Evolutionary conservation across 2,797 vertebrate genomes (phyloP).

Genomic region (Phoxinus dragarum): DNA sequence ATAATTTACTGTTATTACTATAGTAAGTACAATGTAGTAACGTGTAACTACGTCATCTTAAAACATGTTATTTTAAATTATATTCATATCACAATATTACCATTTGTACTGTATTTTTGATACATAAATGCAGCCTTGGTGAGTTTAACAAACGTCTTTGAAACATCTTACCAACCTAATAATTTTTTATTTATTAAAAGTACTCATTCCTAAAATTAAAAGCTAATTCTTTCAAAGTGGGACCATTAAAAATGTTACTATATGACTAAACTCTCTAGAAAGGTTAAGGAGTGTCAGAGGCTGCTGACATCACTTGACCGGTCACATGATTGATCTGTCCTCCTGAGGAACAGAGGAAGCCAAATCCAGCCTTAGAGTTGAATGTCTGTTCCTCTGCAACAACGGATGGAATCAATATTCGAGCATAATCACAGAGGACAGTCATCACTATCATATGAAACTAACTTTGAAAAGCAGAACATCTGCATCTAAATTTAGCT

Average conservation of each 20-base stretch:
- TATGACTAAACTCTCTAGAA: background rate
- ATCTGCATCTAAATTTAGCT: constrained; percentile 23
- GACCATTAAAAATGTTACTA: background rate
- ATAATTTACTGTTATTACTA: too few relatives aligned
- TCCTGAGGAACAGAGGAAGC: constrained; percentile 22
- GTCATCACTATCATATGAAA: constrained; percentile 26
- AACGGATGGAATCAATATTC: constrained; percentile 2
- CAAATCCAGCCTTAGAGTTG: constrained; percentile 47
- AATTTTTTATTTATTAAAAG: too few relatives aligned
- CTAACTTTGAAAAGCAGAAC: constrained; percentile 20
- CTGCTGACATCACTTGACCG: constrained; percentile 48
- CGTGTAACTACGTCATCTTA: too few relatives aligned
- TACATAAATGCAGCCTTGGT: background rate
- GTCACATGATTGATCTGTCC: constrained; percentile 59
- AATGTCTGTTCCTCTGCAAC: constrained; percentile 16
- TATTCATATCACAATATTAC: background rate
- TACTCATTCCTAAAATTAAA: background rate
- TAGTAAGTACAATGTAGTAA: too few relatives aligned
- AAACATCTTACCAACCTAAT: background rate
- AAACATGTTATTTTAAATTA: too few relatives aligned
- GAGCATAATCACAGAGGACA: constrained; percentile 7
- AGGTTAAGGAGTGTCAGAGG: constrained; percentile 59
- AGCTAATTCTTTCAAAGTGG: background rate
- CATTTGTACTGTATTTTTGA: background rate
- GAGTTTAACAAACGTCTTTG: background rate